Evolutionary conservation across 2,113 vertebrate species (phyloP), one percentile per base, ranked within the genome.

Genomic region (Tringa solitaria): DNA sequence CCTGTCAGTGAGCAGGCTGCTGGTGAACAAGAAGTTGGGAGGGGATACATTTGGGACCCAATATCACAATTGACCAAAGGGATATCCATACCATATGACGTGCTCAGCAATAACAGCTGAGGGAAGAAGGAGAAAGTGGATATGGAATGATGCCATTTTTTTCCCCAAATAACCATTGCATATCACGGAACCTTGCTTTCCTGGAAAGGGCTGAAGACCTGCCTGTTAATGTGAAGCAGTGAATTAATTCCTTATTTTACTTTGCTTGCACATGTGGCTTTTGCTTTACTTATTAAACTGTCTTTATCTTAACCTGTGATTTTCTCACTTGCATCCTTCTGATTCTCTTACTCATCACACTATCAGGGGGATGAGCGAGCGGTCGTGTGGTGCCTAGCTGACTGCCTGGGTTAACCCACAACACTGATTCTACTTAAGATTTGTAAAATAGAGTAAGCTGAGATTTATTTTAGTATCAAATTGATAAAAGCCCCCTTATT

Each of bases 141-240:
- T 6, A 28, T 5, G 0, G 7, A 5, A 4, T 21, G 6, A 20
- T 33, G 22, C 12, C 1, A 6, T 51, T 61, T 61, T 8, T 37
- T 32, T 63, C 41, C 16, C 14, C 50, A 64, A n/a, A 61, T 22
- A 27, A 43, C 23, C 0, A 0, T 14, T 54, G 43, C 0, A 0
- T 1, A 0, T 35, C 20, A 24, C 30, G 20, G 26, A 67, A 27
- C 39, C 3, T 33, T 35, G 39, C 14, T 80, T 45, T 43, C 37
- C 32, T n/a, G 24, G 30, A 6, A 6, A 28, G 30, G 27, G 45
- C 21, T 39, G 16, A 19, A 63, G 13, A n/a, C 23, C 18, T 43
- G 26, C 21, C 21, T 32, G 8, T 2, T 5, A 1, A 18, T 21
- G 16, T 6, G 27, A 23, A 74, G 7, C 4, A 28, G 5, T 22